Conservation (phyloP, 2,888 invertebrate genomes). For the Campoplex capitator region DNA sequence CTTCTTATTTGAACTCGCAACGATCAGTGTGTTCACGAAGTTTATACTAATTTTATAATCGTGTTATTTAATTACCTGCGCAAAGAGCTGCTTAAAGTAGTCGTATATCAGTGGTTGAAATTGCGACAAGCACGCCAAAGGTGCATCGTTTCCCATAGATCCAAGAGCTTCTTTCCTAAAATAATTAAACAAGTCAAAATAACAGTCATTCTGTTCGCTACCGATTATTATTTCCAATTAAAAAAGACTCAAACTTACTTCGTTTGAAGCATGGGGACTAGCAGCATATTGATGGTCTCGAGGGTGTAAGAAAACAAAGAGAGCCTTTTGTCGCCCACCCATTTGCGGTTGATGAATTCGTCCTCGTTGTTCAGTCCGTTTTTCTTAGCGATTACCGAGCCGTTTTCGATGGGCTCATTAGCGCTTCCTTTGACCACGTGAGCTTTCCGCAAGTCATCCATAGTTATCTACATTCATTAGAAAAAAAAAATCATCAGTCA, state of each 20-base stretch:
- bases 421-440: slow-evolving; percentile 85
- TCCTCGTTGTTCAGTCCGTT: slow-evolving; percentile 78
- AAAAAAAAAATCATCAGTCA: slow-evolving; percentile 51
- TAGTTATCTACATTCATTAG: slow-evolving; percentile 88
- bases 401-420: slow-evolving; percentile 81
- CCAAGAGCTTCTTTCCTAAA: slow-evolving; percentile 98
- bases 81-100: slow-evolving; percentile 99
- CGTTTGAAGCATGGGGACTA: slow-evolving; percentile 98
- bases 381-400: slow-evolving; percentile 77
- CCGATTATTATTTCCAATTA: neutral
- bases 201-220: neutral
- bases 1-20: too few species aligned
- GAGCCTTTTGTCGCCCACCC: slow-evolving; percentile 92
- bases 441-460: slow-evolving; percentile 91
- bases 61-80: slow-evolving; percentile 88
- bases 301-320: slow-evolving; percentile 97
- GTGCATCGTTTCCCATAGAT: slow-evolving; percentile 99
- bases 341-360: slow-evolving; percentile 84
- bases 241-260: slow-evolving; percentile 87
- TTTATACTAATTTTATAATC: neutral
- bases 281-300: slow-evolving; percentile 96
- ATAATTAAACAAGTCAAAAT: slow-evolving; percentile 48
- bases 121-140: slow-evolving; percentile 97
- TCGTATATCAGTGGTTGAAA: slow-evolving; percentile 98
- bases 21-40: neutral